Conservation (phyloP, 2,888 invertebrate species). For the Chloromyia formosa region DNA sequence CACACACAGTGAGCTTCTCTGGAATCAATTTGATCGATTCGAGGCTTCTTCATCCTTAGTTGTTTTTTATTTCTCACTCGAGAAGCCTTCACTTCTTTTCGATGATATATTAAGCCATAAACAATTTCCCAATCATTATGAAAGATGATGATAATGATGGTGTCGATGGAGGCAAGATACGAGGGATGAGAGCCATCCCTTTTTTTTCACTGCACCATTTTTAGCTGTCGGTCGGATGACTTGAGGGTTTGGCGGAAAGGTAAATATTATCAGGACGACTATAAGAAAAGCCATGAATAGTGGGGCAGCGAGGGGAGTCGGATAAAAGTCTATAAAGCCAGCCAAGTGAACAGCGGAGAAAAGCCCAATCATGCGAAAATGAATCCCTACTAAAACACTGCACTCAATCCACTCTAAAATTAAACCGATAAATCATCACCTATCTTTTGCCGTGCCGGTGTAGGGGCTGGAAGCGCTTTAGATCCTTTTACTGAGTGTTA, state of each 20-base stretch:
- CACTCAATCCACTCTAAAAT: slow-evolving; percentile 41
- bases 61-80: background rate
- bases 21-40: slow-evolving; percentile 27
- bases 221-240: background rate
- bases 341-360: background rate
- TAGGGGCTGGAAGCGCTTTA: background rate
- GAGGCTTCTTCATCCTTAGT: background rate
- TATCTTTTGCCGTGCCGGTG: background rate
- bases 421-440: slow-evolving; percentile 47
- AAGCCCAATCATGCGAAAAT: slow-evolving; percentile 24
- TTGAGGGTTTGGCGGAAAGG: background rate
- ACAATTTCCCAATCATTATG: slow-evolving; percentile 40
- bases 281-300: background rate
- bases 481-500: background rate
- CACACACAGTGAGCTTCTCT: background rate
- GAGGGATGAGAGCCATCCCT: slow-evolving; percentile 24
- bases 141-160: slow-evolving; percentile 35
- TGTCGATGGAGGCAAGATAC: background rate
- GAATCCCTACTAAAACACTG: background rate
- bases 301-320: background rate
- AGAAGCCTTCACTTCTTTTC: background rate
- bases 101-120: slow-evolving; percentile 41
- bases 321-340: background rate
- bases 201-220: background rate
- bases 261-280: too few species aligned